Percentiles rank a stretch among this genome's conserved stretches.
phyloP scores from a whole-genome alignment of 2,797 vertebrate species.

The Silurus aristotelis region DNA sequence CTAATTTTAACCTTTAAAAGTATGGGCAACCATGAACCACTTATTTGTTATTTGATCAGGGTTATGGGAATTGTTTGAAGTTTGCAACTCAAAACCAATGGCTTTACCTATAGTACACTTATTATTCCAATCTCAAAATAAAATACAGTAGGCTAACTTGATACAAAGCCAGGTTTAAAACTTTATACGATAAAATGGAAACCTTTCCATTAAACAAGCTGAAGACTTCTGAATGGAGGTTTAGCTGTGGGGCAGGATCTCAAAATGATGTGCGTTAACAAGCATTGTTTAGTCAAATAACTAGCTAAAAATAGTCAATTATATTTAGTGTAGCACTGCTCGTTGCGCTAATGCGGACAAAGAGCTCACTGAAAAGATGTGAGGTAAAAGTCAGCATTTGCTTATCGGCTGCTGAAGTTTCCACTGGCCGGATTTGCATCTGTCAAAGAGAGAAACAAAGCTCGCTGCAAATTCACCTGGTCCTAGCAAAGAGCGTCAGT shows the following conservation, averaged over 20 bases:
- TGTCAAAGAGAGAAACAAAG: conserved; percentile 50
- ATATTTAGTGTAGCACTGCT: neutral
- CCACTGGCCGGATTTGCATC: conserved; percentile 74
- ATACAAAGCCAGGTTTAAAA: neutral
- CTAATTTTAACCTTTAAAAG: neutral
- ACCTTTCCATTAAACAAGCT: neutral
- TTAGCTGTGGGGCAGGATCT: neutral
- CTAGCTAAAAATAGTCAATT: neutral
- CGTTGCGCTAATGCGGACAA: conserved; percentile 23
- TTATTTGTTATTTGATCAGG: neutral
- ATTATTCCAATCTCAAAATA: neutral
- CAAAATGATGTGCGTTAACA: neutral
- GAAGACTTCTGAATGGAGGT: neutral
- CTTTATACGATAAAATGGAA: neutral
- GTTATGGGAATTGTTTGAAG: neutral
- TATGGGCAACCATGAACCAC: neutral
- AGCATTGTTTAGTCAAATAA: conserved; percentile 24
- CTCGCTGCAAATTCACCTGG: conserved; percentile 15
- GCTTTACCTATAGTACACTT: neutral
- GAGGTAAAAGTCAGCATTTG: conserved; percentile 64
- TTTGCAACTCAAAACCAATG: neutral
- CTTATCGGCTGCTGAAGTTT: conserved; percentile 66
- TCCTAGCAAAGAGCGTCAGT: conserved; percentile 64
- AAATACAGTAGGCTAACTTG: neutral
- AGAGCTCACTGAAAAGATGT: conserved; percentile 32